Evolutionary conservation across 2,888 invertebrate genomes (phyloP).

Genomic region (Acanthococcus lagerstroemiae): DNA sequence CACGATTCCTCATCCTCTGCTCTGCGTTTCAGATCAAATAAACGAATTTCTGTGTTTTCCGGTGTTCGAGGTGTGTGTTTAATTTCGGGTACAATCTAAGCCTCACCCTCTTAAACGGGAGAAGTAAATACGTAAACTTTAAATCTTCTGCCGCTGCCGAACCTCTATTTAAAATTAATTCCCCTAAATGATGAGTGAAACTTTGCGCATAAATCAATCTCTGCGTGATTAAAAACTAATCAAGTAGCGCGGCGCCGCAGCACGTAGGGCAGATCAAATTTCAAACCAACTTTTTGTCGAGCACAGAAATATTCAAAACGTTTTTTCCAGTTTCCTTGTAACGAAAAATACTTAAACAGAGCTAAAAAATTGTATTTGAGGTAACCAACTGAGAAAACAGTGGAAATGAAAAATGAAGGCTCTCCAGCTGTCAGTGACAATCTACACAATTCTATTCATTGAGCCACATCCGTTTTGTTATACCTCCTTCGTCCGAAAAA

Average conservation of each 20-base stretch:
- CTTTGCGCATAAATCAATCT: background rate
- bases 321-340: background rate
- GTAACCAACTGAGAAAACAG: conserved; percentile 13
- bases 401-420: conserved; percentile 23
- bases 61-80: too few species aligned
- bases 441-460: conserved; percentile 26
- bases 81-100: background rate
- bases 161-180: background rate
- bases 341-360: background rate
- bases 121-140: background rate
- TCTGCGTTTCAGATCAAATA: too few species aligned
- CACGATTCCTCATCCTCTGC: too few species aligned
- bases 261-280: background rate
- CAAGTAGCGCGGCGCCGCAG: background rate
- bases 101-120: background rate
- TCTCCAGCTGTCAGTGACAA: conserved; percentile 24
- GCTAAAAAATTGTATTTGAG: background rate
- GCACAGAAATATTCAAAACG: background rate
- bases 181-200: background rate
- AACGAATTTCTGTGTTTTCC: too few species aligned
- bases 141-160: background rate
- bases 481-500: background rate
- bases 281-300: background rate
- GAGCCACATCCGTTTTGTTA: conserved; percentile 16
- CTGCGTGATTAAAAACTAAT: background rate